Percentiles rank a stretch among this genome's conserved stretches.
Conservation (phyloP, 1,140 invertebrate genomes). For the Glossosoma conforme region DNA sequence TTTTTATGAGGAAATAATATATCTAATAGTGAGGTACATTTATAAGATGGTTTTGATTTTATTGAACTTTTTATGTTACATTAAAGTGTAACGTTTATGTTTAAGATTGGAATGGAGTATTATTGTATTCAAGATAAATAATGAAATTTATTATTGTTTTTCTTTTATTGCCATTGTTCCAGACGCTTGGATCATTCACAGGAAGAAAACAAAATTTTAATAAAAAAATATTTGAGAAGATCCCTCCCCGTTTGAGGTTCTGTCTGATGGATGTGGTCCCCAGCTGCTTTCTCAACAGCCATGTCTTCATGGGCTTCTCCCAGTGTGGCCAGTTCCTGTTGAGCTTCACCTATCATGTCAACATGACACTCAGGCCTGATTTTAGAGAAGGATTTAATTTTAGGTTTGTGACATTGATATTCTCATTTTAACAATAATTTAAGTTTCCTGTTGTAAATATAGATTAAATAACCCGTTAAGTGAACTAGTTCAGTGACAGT, state of each 20-base stretch:
- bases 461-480: no score
- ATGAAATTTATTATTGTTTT: no score
- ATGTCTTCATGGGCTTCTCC: constrained; percentile 90
- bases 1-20: no score
- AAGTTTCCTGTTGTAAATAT: no score
- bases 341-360: constrained; percentile 60
- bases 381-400: constrained; percentile 43
- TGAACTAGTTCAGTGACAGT: no score
- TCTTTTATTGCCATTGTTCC: constrained; percentile 28
- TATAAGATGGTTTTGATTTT: no score
- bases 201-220: constrained; percentile 38
- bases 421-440: no score
- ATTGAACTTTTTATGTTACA: no score
- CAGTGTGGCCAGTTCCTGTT: constrained; percentile 88
- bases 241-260: constrained; percentile 57
- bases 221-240: constrained; percentile 51
- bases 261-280: constrained; percentile 56
- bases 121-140: no score
- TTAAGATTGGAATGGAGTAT: no score
- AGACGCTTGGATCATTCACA: constrained; percentile 44
- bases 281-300: constrained; percentile 48
- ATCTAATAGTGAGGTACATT: no score
- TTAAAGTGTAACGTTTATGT: no score
- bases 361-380: constrained; percentile 9
- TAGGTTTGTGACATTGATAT: constrained; percentile 38